Evolutionary conservation across 2,888 invertebrate species (phyloP), one percentile per base, ranked within the genome.

Genomic region (Orchesella flavescens): DNA sequence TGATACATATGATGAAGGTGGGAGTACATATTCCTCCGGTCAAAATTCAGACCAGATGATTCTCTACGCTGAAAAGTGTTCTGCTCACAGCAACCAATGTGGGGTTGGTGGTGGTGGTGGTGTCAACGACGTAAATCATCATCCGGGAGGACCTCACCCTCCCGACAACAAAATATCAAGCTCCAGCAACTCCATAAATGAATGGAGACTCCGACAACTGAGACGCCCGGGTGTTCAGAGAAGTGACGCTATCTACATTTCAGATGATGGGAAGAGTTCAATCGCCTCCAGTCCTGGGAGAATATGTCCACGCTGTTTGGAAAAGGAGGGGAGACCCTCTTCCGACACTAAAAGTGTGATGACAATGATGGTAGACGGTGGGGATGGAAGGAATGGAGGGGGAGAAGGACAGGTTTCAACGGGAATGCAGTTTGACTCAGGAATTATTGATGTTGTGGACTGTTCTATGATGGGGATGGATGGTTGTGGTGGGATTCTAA

Each of bases 211-310:
- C 21, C 85, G 85, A 46, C 86, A 86, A 46, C 34, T 86, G 17
- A 75, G 86, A 23, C 83, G 87, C 21, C 34, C 34, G 7, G 85
- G 87, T 23, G 86, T 88, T 13, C 84, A 86, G 59, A 43, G 88
- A 66, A 85, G 86, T 23, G 86, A 88, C 65, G 87, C 88, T 17
- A 76, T 88, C 10, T 87, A 87, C 75, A 74, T 87, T 63, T 86
- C 86, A 9, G 88, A 88, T 71, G 87, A 88, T 21, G 86, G 75
- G 34, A 87, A 87, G 63, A 86, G 86, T 44, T 86, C 86, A 0
- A 76, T 83, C 13, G 86, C 85, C 15, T 86, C 86, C 12, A 87
- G 86, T 81, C 88, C 87, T 9, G 76, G 83, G 21, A 34, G 80
- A 17, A 76, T 85, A 53, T 85, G 87, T 78, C 86, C 87, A 7